A percentile compares a stretch with the other conserved stretches of the same genome.
These are phyloP conservation scores for Diachasmimorpha longicaudata DNA, from an alignment of 1,140 invertebrate species.

Conservation along the genomic window DNA sequence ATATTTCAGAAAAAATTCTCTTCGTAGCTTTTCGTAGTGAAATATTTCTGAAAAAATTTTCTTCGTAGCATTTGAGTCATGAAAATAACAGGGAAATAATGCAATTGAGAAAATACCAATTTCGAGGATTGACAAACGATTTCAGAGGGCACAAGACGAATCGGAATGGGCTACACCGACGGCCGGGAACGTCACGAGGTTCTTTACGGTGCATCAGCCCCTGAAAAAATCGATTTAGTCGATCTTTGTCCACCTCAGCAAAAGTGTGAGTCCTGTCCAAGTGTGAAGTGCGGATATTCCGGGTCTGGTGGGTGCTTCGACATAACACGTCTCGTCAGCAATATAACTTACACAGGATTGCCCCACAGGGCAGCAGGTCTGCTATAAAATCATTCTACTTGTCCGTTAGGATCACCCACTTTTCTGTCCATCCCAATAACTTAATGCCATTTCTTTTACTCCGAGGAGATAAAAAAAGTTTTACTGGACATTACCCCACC, in stretches of 20 bases:
- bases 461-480: too few species aligned
- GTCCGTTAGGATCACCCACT: neutral
- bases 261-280: slow-evolving; percentile 56
- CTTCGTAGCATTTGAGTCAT: too few species aligned
- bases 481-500: too few species aligned
- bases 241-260: slow-evolving; percentile 61
- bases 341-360: slow-evolving; percentile 47
- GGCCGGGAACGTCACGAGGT: slow-evolving; percentile 33
- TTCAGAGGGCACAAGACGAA: slow-evolving; percentile 37
- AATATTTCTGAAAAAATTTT: too few species aligned
- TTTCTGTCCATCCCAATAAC: neutral
- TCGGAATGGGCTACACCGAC: slow-evolving; percentile 27
- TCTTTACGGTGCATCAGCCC: slow-evolving; percentile 59
- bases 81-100: neutral
- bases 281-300: slow-evolving; percentile 54
- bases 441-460: neutral
- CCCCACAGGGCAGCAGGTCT: slow-evolving; percentile 45
- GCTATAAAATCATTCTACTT: neutral
- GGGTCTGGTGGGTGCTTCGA: slow-evolving; percentile 43
- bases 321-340: slow-evolving; percentile 45
- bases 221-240: slow-evolving; percentile 56
- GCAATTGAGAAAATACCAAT: neutral
- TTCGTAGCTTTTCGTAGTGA: too few species aligned
- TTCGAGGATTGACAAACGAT: neutral
- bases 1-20: too few species aligned